phyloP scores from a whole-genome alignment of 2,888 invertebrate species.

The Noctua fimbriata region DNA sequence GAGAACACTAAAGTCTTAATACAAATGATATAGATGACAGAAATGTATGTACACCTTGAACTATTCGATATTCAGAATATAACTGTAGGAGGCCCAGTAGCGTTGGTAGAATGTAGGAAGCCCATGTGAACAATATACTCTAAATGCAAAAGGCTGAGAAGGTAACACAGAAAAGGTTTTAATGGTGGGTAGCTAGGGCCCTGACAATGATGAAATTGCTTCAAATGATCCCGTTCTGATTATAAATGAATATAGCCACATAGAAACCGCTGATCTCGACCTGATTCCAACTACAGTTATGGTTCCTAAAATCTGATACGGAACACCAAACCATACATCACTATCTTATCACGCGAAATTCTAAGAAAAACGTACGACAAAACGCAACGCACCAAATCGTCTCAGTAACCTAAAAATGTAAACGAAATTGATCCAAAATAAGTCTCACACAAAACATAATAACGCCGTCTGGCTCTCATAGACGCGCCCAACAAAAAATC shows the following conservation, averaged over 20 bases:
- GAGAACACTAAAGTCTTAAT: slow-evolving; percentile 10
- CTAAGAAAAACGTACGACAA: slow-evolving; percentile 53
- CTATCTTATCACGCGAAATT: slow-evolving; percentile 61
- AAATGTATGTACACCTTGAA: slow-evolving; percentile 53
- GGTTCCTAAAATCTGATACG: slow-evolving; percentile 23
- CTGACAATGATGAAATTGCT: neutral
- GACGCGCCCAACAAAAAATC: slow-evolving; percentile 73
- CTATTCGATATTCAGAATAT: slow-evolving; percentile 46
- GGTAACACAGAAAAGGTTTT: slow-evolving; percentile 24
- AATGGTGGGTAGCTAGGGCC: neutral
- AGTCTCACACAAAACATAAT: slow-evolving; percentile 66
- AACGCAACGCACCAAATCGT: slow-evolving; percentile 31
- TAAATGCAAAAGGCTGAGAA: neutral
- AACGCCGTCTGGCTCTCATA: slow-evolving; percentile 76
- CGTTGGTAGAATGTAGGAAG: slow-evolving; percentile 58
- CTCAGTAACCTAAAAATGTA: slow-evolving; percentile 59
- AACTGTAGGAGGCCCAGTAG: slow-evolving; percentile 35
- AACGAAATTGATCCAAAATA: slow-evolving; percentile 53
- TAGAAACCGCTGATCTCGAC: neutral
- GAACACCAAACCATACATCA: slow-evolving; percentile 46
- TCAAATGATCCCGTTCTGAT: neutral
- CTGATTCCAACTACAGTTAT: neutral
- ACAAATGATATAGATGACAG: slow-evolving; percentile 19
- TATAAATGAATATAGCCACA: neutral
- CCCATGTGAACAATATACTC: slow-evolving; percentile 43